Percentiles rank a stretch among this genome's conserved stretches.
Conservation (phyloP, 1,140 invertebrate species). For the Nephotettix cincticeps region DNA sequence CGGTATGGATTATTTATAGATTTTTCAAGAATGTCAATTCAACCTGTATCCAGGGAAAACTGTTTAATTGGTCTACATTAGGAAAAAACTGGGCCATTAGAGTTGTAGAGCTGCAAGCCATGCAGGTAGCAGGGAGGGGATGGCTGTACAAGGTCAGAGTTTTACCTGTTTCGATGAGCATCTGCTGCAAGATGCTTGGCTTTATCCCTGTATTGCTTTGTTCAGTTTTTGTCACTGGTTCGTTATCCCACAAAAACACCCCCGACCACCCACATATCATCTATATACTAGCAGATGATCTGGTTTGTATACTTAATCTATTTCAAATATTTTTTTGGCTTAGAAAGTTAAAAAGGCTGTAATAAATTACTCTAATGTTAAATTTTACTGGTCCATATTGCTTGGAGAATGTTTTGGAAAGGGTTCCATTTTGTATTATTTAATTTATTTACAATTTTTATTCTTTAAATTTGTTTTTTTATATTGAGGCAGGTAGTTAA, state of each 20-base stretch:
- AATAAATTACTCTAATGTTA: background rate
- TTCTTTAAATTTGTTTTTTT: background rate
- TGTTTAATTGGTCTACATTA: too few relatives aligned
- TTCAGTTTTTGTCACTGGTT: background rate
- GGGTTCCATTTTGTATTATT: background rate
- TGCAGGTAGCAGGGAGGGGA: background rate
- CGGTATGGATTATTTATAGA: too few relatives aligned
- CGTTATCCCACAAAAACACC: too few relatives aligned
- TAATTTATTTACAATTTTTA: background rate
- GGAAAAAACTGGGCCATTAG: too few relatives aligned
- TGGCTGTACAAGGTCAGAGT: background rate
- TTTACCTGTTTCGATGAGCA: background rate
- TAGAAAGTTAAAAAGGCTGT: background rate
- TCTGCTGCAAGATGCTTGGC: background rate
- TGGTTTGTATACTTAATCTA: background rate
- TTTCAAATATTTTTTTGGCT: background rate
- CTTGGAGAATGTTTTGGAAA: background rate
- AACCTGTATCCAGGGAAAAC: too few relatives aligned
- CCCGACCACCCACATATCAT: background rate
- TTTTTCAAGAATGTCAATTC: too few relatives aligned
- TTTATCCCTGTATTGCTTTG: background rate
- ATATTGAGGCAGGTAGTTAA: too few relatives aligned
- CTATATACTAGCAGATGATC: conserved; percentile 2
- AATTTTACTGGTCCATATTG: background rate
- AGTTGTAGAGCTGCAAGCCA: too few relatives aligned